Evolutionary conservation across 2,797 vertebrate species (phyloP).

Genomic region (Cryptoblepharus egeriae): DNA sequence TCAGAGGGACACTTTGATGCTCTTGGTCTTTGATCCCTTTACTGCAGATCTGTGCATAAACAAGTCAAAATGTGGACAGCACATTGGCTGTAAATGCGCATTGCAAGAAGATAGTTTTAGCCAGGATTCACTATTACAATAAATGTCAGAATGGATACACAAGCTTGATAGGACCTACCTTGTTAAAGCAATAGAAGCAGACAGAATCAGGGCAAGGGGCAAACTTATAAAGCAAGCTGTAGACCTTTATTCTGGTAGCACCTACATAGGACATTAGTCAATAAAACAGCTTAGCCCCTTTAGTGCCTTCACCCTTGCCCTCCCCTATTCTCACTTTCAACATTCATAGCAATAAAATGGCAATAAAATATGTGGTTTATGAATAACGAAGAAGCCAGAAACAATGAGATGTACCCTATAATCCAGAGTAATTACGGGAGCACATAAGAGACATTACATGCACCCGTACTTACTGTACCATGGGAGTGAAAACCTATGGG

Average conservation of each 20-base stretch:
- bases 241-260: neutral
- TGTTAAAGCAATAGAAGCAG: constrained; percentile 20
- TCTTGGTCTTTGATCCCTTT: neutral
- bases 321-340: neutral
- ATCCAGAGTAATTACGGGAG: too few relatives aligned
- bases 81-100: constrained; percentile 15
- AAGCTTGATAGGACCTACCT: neutral
- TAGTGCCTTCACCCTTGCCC: neutral
- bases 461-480: too few relatives aligned
- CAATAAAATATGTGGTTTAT: neutral
- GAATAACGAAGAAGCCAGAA: neutral
- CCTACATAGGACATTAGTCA: constrained; percentile 1
- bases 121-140: constrained; percentile 28
- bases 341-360: neutral
- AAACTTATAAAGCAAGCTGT: constrained; percentile 2
- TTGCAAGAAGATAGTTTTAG: neutral
- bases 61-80: constrained; percentile 13
- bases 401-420: neutral
- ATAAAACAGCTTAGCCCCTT: neutral
- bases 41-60: neutral
- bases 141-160: constrained; percentile 26
- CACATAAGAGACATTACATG: too few relatives aligned
- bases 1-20: neutral
- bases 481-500: too few relatives aligned
- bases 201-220: constrained; percentile 14